A percentile compares a stretch with the other conserved stretches of the same genome.
Evolutionary conservation across 2,113 vertebrate species (phyloP).

Genomic region (Hyperopisus bebe): DNA sequence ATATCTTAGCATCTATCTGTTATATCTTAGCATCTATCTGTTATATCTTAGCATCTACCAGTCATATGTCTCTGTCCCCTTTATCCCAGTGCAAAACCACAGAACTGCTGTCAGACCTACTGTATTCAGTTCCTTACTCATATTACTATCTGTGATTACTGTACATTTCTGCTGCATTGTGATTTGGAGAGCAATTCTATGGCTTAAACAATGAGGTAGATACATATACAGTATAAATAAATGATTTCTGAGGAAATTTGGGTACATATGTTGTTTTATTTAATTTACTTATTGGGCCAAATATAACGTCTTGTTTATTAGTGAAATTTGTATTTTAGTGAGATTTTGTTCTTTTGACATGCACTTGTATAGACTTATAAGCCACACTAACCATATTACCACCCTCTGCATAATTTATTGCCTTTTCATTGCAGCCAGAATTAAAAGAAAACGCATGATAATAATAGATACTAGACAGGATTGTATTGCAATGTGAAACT

Average conservation of each 20-base stretch:
- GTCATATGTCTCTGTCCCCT: background rate
- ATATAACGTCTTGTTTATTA: background rate
- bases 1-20: background rate
- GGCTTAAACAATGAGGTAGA: background rate
- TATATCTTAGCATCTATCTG: background rate
- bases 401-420: background rate
- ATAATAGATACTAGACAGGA: background rate
- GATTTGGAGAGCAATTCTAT: background rate
- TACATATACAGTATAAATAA: background rate
- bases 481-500: background rate
- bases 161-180: background rate
- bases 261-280: background rate
- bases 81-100: background rate
- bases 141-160: background rate
- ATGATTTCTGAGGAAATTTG: background rate
- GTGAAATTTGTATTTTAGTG: background rate
- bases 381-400: background rate
- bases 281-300: background rate
- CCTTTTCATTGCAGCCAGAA: background rate
- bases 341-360: background rate
- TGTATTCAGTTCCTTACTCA: background rate
- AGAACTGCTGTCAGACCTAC: background rate
- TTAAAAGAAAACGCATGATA: background rate
- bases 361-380: background rate
- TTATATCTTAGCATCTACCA: background rate